Evolutionary conservation across 2,888 invertebrate species (phyloP).

Genomic region (Orthosia incerta): DNA sequence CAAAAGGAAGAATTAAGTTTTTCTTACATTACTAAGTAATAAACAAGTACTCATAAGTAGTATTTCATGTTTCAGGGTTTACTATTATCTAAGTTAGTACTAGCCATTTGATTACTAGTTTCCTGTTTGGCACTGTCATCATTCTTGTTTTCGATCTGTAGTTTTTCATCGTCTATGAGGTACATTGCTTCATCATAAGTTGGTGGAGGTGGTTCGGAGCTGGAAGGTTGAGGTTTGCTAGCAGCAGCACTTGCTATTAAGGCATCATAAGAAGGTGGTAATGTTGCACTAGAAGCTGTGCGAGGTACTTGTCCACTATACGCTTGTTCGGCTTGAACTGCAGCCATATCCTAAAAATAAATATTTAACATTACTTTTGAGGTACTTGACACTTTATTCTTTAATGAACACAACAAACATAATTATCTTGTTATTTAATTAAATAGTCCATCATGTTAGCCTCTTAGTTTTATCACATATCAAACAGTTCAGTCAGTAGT

Average conservation of each 20-base stretch:
- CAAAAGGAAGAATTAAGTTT: conserved; percentile 87
- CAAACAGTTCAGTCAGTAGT: conserved; percentile 56
- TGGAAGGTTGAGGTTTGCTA: conserved; percentile 86
- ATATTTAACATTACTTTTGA: conserved; percentile 28
- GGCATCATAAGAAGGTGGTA: conserved; percentile 92
- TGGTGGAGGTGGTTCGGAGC: conserved; percentile 91
- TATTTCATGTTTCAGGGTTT: conserved; percentile 80
- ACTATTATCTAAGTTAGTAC: conserved; percentile 76
- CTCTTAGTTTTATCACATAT: conserved; percentile 50
- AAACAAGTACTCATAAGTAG: conserved; percentile 70
- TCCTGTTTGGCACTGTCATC: conserved; percentile 84
- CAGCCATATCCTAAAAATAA: conserved; percentile 89
- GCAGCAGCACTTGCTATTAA: conserved; percentile 85
- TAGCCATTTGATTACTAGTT: conserved; percentile 78
- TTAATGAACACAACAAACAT: conserved; percentile 16
- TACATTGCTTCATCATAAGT: conserved; percentile 92
- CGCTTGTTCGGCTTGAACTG: conserved; percentile 90
- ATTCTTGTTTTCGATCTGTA: conserved; percentile 75
- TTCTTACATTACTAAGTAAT: conserved; percentile 78
- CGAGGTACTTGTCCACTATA: conserved; percentile 89
- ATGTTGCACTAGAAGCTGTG: conserved; percentile 91
- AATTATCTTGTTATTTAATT: conserved; percentile 48
- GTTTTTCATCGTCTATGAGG: conserved; percentile 88
- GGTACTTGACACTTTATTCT: conserved; percentile 48
- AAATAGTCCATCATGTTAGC: conserved; percentile 39